Evolutionary conservation across 2,113 vertebrate species (phyloP).

Genomic region (Festucalex cinctus): DNA sequence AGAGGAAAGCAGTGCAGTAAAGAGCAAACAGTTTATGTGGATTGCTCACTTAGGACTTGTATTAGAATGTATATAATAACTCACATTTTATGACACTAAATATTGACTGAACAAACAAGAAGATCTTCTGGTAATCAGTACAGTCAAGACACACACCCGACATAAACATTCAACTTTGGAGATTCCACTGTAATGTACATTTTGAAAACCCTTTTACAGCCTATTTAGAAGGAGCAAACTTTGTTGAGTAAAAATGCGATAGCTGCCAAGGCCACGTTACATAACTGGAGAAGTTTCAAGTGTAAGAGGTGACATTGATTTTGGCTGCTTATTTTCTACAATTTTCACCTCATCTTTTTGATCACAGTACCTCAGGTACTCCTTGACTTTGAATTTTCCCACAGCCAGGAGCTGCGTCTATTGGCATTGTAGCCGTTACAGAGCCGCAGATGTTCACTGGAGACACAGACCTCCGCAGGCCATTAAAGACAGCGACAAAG

Average conservation of each 20-base stretch:
- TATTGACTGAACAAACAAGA: neutral
- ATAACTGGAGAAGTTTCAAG: conserved; percentile 38
- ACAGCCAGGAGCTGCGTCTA: neutral
- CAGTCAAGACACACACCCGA: neutral
- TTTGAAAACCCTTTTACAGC: too few species aligned
- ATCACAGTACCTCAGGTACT: conserved; percentile 3
- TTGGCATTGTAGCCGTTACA: conserved; percentile 17
- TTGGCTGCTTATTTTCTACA: neutral
- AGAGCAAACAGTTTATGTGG: neutral
- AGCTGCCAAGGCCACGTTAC: conserved; percentile 17
- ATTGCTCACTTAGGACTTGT: neutral
- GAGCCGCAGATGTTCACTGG: conserved; percentile 25
- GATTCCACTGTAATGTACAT: too few species aligned
- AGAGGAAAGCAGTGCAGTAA: neutral
- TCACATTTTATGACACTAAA: neutral
- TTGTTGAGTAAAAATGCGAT: too few species aligned
- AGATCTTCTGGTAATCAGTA: neutral
- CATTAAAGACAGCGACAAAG: conserved; percentile 24
- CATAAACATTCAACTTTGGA: too few species aligned
- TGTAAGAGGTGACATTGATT: conserved; percentile 9
- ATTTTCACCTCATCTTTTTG: neutral
- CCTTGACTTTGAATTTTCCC: conserved; percentile 1
- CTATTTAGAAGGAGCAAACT: neutral
- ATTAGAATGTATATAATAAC: neutral
- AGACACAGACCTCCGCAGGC: conserved; percentile 5